Base-by-base conservation (phyloP, 2,888 invertebrate species). In the Agriotes lineatus region DNA sequence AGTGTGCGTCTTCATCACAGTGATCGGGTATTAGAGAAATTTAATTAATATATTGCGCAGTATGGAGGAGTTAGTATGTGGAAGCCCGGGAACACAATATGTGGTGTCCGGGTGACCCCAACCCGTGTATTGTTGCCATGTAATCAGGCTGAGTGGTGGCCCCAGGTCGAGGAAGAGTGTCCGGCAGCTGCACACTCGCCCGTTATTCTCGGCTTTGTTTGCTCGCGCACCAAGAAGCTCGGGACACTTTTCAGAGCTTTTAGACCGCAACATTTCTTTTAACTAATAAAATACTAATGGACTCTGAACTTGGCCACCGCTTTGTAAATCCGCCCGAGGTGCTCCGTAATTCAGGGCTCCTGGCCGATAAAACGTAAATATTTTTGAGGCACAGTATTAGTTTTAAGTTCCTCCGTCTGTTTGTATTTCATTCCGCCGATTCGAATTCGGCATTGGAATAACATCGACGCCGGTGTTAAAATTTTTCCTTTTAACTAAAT, bases 101-200 rank as follows among this genome's bases (percentile, higher is more conserved):
- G 78, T 79, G 75, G 77, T 71, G 73, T 72, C 74, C 76, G 76
- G 54, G 60, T 70, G 72, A 72, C 76, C 77, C 69, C 67, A 69
- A 67, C 74, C 74, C 75, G 77, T 77, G 77, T 77, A 78, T 78
- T 78, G 75, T 74, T 75, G 73, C 78, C 72, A 75, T 77, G 77
- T 75, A 80, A 78, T 80, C 78, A 79, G 74, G 74, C 75, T 77
- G 77, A 79, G 80, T 79, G 80, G 76, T 74, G 78, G 76, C 74
- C 57, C 35, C 75, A 75, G 75, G 72, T 70, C 71, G 70, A 56
- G 67, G 60, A 60, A 67, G 68, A 52, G 63, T 65, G 59, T 56
- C 65, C 59, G 50, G 54, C 69, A 58, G 58, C 59, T 66, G 64
- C 52, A 64, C 52, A 59, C 42, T 61, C n/a, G 16, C n/a, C 25